Evolutionary conservation across 2,113 vertebrate species (phyloP), one percentile per base, ranked within the genome.

Genomic region (Hyperopisus bebe): DNA sequence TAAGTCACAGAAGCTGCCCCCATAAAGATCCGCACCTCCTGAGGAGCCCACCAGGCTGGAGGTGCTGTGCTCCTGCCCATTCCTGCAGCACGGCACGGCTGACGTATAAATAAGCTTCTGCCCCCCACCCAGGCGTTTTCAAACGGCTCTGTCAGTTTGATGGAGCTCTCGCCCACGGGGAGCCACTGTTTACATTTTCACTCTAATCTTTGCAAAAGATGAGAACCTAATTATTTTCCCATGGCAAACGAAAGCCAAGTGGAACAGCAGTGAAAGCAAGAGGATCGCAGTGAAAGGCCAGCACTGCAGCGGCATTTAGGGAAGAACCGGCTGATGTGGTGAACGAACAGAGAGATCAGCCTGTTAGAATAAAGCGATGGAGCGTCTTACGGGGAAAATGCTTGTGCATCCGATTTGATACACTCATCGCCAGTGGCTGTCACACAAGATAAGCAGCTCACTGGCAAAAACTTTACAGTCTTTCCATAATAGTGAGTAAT

Each of bases 151-250:
- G 98, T 99, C 98, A 99, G 97, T 94, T 97, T 99, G 98, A 99
- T 98, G 96, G 98, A 99, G 98, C 96, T 98, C 97, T 98, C 97
- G 98, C 98, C 98, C 97, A 97, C 96, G 98, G 98, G 98, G 97
- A 97, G 97, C 97, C 97, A 98, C 98, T 99, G 98, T 99, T 99
- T 99, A 99, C 97, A 99, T 98, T 99, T 99, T 98, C 97, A 97
- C 97, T 98, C 97, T 97, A 97, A 97, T 99, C 97, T 97, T 97
- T 95, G 96, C 96, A 97, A 98, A 98, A 53, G 15, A 35, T 19
- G 97, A 97, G 97, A 98, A 98, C 98, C 97, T 99, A 99, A 99
- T 99, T 98, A 99, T 99, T 98, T 97, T 97, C 92, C 96, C 95
- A 97, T 97, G 98, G 97, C 98, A 99, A 99, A 99, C 99, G 98